These are phyloP conservation scores for Cotesia chilonis DNA, from an alignment of 1,140 invertebrate species.

Conservation along the genomic window DNA sequence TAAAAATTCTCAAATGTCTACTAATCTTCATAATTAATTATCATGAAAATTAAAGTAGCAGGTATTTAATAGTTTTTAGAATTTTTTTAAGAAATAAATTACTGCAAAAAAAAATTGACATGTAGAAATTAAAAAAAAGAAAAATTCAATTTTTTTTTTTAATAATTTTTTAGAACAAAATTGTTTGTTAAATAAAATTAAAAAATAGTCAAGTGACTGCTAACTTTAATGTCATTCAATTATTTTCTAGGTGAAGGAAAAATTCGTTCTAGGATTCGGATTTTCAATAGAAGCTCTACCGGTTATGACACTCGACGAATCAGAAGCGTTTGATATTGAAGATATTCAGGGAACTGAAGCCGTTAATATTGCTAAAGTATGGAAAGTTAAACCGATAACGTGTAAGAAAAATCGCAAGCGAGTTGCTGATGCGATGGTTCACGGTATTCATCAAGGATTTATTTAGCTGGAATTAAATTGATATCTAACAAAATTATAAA, in stretches of 20 bases:
- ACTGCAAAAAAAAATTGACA: no score
- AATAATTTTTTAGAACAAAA: no score
- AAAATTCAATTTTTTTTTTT: no score
- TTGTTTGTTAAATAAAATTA: neutral
- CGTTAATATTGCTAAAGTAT: slow-evolving; percentile 54
- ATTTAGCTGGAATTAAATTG: neutral
- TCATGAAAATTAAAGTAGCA: no score
- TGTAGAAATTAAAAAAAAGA: no score
- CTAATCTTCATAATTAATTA: no score
- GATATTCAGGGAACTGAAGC: slow-evolving; percentile 60
- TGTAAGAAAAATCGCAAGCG: slow-evolving; percentile 59
- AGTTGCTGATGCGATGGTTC: slow-evolving; percentile 31
- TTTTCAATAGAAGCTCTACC: slow-evolving; percentile 73
- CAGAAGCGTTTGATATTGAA: slow-evolving; percentile 71
- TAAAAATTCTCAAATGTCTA: no score
- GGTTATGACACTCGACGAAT: slow-evolving; percentile 69
- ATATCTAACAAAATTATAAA: no score
- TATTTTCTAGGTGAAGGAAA: slow-evolving; percentile 66
- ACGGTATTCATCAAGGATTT: slow-evolving; percentile 34
- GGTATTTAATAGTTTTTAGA: no score
- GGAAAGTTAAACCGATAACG: slow-evolving; percentile 50
- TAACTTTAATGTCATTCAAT: neutral
- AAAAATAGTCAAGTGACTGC: neutral
- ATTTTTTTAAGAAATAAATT: no score
- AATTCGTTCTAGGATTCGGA: slow-evolving; percentile 70